phyloP scores from a whole-genome alignment of 2,888 invertebrate species.

The Agrypnus murinus region DNA sequence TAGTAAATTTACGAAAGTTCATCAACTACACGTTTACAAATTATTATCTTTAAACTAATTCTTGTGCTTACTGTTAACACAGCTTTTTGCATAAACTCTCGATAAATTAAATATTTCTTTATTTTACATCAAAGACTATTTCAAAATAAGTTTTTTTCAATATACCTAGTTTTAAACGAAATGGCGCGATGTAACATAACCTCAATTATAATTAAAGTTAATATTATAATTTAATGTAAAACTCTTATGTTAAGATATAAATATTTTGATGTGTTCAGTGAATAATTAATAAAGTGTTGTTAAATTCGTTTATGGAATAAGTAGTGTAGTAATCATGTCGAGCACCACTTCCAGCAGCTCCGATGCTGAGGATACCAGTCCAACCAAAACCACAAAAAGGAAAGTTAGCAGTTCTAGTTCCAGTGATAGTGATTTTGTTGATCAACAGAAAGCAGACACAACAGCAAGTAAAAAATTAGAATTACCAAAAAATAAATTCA shows the following conservation, averaged over 20 bases:
- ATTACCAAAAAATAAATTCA: not conserved
- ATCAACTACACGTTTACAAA: no score
- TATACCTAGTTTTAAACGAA: not conserved
- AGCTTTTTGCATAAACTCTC: no score
- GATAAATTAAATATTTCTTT: no score
- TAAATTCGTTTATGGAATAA: not conserved
- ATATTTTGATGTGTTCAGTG: no score
- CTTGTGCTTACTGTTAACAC: no score
- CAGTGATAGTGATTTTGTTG: conserved; percentile 14
- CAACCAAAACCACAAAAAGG: not conserved
- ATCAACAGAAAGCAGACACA: not conserved
- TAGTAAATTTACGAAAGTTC: no score
- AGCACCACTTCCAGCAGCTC: conserved; percentile 17
- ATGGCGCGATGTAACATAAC: conserved; percentile 1
- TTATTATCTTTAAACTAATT: no score
- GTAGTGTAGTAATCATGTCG: not conserved
- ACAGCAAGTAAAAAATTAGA: not conserved
- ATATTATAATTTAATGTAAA: not conserved
- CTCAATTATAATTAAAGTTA: not conserved
- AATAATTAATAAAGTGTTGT: not conserved
- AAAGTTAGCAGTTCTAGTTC: not conserved
- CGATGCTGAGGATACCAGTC: not conserved
- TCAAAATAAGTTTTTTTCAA: no score
- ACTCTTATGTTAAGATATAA: no score
- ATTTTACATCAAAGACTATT: no score